These are phyloP conservation scores for Drosophila kuntzei DNA, from an alignment of 2,888 invertebrate genomes.

Conservation along the genomic window DNA sequence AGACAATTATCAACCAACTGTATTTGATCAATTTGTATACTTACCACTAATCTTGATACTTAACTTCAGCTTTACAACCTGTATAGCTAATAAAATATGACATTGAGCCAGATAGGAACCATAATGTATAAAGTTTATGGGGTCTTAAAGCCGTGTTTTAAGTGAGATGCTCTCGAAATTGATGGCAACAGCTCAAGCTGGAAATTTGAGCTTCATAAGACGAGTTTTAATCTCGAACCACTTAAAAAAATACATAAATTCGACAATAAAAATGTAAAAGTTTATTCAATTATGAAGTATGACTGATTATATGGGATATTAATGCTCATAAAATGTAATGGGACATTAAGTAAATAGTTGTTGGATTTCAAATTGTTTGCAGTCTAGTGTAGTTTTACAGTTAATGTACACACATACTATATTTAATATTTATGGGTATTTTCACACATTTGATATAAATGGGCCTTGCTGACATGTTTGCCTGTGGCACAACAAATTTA, in stretches of 20 bases:
- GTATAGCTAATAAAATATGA: background rate
- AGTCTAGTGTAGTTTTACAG: slow-evolving; percentile 43
- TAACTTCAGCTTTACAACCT: background rate
- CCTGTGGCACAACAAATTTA: slow-evolving; percentile 18
- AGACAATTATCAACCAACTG: too few relatives aligned
- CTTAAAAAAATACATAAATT: background rate
- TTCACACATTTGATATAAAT: slow-evolving; percentile 65
- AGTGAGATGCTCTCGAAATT: background rate
- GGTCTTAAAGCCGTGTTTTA: background rate
- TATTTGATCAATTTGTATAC: too few relatives aligned
- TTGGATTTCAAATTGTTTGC: slow-evolving; percentile 16
- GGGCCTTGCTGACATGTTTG: slow-evolving; percentile 38
- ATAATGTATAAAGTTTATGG: background rate
- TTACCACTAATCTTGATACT: background rate
- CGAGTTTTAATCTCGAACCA: background rate
- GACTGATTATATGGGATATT: background rate
- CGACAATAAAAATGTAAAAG: slow-evolving; percentile 6
- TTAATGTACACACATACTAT: slow-evolving; percentile 19
- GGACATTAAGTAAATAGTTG: slow-evolving; percentile 9
- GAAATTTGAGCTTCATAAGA: background rate
- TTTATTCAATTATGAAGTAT: slow-evolving; percentile 3
- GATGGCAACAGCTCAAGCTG: background rate
- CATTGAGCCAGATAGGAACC: background rate
- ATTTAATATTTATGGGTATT: slow-evolving; percentile 47
- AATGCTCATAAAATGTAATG: background rate